Base-by-base conservation (phyloP, 2,113 vertebrate species). In the Pomatorhinus ruficollis region DNA sequence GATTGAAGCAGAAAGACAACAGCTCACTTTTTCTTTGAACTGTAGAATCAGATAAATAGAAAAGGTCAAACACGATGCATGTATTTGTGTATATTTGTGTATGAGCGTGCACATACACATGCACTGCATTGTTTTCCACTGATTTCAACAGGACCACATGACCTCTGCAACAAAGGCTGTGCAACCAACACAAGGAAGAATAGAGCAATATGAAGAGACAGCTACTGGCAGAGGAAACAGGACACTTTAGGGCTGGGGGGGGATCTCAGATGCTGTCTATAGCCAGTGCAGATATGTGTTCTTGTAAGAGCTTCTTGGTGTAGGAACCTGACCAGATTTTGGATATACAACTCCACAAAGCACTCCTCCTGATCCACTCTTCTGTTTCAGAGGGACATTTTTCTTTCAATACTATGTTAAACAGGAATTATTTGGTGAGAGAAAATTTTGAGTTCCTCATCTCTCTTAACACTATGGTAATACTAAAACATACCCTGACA, bases 211-310 rank as follows among this genome's bases (percentile, higher is more conserved):
- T 10, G 77, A 72, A 44, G 10, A 66, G 20, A 3, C 6, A 89
- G 33, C 10, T 49, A 11, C 3, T 49, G 31, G 12, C 6, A 79
- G 42, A 59, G 33, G 33, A 83, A 83, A 50, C 3, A 25, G 19
- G 5, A 42, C 0, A 2, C 10, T 28, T 64, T 22, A 65, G 6
- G 31, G 10, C 16, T 12, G 33, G 16, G 22, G 54, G 3, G 0
- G 5, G 20, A 5, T 69, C 11, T 74, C 27, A 56, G 16, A 11
- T 49, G 18, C 37, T 82, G 10, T 19, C 37, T 42, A 15, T 22
- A 56, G 6, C 15, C 30, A 66, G 21, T 40, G 37, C 37, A 78
- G 12, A 27, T 16, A 27, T 15, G 3, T 5, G 6, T 31, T 6
- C 8, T 31, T 40, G 6, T 44, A 31, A 74, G 15, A 78, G 20